A percentile compares a stretch with the other conserved stretches of the same genome.
Conservation (phyloP, 2,888 invertebrate genomes). For the Drosophila multiciliata region DNA sequence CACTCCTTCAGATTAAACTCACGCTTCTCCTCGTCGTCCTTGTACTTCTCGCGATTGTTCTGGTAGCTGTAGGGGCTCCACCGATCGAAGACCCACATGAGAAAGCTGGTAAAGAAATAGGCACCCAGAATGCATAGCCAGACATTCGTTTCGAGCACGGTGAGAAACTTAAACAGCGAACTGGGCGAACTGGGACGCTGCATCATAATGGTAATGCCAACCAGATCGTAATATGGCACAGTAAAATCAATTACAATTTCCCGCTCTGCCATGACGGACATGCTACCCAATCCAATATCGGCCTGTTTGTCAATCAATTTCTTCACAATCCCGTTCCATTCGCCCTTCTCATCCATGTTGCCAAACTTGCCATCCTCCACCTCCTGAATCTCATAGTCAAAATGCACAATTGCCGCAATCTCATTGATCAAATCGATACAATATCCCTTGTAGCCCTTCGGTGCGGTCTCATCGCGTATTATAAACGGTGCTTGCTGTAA, state of each 20-base stretch:
- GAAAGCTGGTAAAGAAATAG: slow-evolving; percentile 96
- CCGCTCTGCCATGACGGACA: slow-evolving; percentile 98
- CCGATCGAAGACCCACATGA: slow-evolving; percentile 98
- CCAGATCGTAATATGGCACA: slow-evolving; percentile 98
- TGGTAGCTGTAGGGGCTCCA: slow-evolving; percentile 99
- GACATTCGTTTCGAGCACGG: slow-evolving; percentile 97
- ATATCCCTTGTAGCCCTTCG: slow-evolving; percentile 92
- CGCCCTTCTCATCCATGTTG: slow-evolving; percentile 93
- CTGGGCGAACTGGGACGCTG: slow-evolving; percentile 94
- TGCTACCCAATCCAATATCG: slow-evolving; percentile 96
- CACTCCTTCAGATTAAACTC: slow-evolving; percentile 98
- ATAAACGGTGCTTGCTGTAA: slow-evolving; percentile 93
- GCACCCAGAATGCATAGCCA: slow-evolving; percentile 98
- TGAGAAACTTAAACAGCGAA: slow-evolving; percentile 97
- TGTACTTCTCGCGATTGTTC: slow-evolving; percentile 96
- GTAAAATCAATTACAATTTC: slow-evolving; percentile 99
- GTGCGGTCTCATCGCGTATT: slow-evolving; percentile 88
- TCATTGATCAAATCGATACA: slow-evolving; percentile 97
- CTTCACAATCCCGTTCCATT: slow-evolving; percentile 94
- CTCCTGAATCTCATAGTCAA: slow-evolving; percentile 95
- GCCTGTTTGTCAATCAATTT: slow-evolving; percentile 94
- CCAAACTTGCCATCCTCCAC: slow-evolving; percentile 94
- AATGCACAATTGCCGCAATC: slow-evolving; percentile 92
- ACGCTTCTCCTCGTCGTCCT: slow-evolving; percentile 96
- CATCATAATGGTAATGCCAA: slow-evolving; percentile 98